Evolutionary conservation across 2,888 invertebrate species (phyloP).

Genomic region (Mechanitis mazaeus): DNA sequence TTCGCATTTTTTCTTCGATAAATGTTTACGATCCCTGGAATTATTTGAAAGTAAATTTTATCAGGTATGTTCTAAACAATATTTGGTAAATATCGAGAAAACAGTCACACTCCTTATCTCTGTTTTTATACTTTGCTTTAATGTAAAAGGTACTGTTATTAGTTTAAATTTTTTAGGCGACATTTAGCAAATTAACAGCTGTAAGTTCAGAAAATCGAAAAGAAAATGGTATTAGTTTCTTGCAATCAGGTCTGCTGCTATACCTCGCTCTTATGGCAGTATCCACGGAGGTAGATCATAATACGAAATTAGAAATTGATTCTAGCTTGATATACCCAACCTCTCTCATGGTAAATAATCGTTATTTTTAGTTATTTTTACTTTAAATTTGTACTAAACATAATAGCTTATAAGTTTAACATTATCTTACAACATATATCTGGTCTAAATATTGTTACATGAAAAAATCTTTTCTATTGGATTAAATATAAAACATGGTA

Average conservation of each 20-base stretch:
- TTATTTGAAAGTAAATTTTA: constrained; percentile 43
- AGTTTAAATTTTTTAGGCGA: constrained; percentile 40
- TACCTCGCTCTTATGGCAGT: constrained; percentile 51
- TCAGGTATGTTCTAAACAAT: constrained; percentile 31
- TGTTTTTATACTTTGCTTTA: too few relatives aligned
- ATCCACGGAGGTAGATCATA: constrained; percentile 52
- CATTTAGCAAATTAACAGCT: constrained; percentile 46
- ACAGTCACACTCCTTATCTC: too few relatives aligned
- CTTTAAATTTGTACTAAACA: background rate
- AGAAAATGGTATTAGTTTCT: constrained; percentile 65
- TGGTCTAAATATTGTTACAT: too few relatives aligned
- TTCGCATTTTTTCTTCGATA: background rate
- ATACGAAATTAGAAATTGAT: constrained; percentile 52
- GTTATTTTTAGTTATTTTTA: constrained; percentile 1
- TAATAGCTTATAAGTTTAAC: too few relatives aligned
- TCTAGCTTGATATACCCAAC: constrained; percentile 30
- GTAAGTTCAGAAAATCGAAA: constrained; percentile 45
- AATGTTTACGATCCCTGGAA: constrained; percentile 33
- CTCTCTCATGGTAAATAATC: background rate
- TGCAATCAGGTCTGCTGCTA: constrained; percentile 60
- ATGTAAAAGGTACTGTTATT: too few relatives aligned
- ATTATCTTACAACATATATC: too few relatives aligned
- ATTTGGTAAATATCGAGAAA: background rate
- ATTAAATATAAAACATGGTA: too few relatives aligned
- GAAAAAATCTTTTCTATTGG: too few relatives aligned